A percentile compares a stretch with the other conserved stretches of the same genome.
These are phyloP conservation scores for Amblyornis subalaris DNA, from an alignment of 2,113 vertebrate species.

Conservation along the genomic window DNA sequence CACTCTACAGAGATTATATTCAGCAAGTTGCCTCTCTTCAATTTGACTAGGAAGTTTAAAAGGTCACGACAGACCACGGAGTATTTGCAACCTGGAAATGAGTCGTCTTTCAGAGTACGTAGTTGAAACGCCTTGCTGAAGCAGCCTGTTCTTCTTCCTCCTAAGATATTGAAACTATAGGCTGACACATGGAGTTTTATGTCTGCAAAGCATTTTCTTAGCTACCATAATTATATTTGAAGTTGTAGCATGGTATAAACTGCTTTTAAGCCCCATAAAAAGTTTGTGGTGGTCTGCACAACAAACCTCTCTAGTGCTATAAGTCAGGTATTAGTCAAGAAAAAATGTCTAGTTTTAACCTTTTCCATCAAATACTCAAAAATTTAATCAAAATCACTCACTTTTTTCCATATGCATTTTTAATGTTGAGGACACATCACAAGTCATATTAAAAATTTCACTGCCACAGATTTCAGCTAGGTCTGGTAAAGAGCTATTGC, in stretches of 20 bases:
- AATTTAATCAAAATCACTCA: slow-evolving; percentile 12
- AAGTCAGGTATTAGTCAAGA: slow-evolving; percentile 31
- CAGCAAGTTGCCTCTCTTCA: neutral
- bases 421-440: neutral
- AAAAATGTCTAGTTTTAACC: slow-evolving; percentile 16
- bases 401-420: slow-evolving; percentile 2
- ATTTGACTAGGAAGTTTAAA: slow-evolving; percentile 3
- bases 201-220: slow-evolving; percentile 26
- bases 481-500: neutral
- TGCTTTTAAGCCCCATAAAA: slow-evolving; percentile 38
- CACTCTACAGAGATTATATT: neutral
- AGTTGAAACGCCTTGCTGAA: neutral
- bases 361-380: slow-evolving; percentile 17
- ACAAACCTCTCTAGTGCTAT: neutral
- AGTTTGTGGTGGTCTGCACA: slow-evolving; percentile 3
- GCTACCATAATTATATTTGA: neutral
- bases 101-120: neutral
- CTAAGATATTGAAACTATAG: neutral
- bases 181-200: neutral
- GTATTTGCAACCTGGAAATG: neutral
- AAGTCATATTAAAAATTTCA: neutral
- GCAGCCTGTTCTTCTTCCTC: neutral
- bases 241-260: slow-evolving; percentile 23
- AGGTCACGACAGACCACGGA: neutral
- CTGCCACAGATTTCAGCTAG: neutral